Percentiles rank a stretch among this genome's conserved stretches.
Evolutionary conservation across 2,797 vertebrate genomes (phyloP).

Genomic region (Ambastaia sidthimunki): DNA sequence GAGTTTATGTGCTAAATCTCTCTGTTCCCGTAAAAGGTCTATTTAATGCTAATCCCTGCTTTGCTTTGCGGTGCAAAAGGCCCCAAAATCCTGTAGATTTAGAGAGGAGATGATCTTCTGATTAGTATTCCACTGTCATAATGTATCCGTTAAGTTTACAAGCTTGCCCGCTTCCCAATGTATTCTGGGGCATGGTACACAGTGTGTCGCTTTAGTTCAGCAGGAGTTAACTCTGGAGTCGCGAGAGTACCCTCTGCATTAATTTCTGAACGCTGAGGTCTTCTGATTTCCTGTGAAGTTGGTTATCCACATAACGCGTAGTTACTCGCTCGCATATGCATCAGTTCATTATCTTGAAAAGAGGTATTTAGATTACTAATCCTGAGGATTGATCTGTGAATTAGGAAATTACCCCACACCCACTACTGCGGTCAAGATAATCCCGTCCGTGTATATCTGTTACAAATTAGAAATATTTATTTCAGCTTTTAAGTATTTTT

Average conservation of each 20-base stretch:
- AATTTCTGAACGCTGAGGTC: conserved; percentile 71
- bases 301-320: conserved; percentile 75
- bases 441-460: conserved; percentile 60
- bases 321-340: conserved; percentile 76
- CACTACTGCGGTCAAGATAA: conserved; percentile 62
- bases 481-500: not conserved
- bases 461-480: conserved; percentile 58
- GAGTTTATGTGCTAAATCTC: conserved; percentile 71
- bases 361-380: conserved; percentile 82
- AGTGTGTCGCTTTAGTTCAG: conserved; percentile 57
- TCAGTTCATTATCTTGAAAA: conserved; percentile 83
- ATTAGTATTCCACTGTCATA: conserved; percentile 85
- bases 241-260: conserved; percentile 73
- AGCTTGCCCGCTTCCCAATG: conserved; percentile 66
- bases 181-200: conserved; percentile 67
- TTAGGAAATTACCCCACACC: conserved; percentile 70
- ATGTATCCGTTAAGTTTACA: conserved; percentile 80
- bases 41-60: conserved; percentile 82
- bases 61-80: conserved; percentile 77
- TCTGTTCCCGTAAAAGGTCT: conserved; percentile 76
- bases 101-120: conserved; percentile 81
- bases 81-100: conserved; percentile 80
- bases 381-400: conserved; percentile 75
- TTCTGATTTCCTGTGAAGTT: conserved; percentile 75
- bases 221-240: conserved; percentile 62